A percentile compares a stretch with the other conserved stretches of the same genome.
Evolutionary conservation across 2,113 vertebrate species (phyloP).

Genomic region (Crypturellus undulatus): DNA sequence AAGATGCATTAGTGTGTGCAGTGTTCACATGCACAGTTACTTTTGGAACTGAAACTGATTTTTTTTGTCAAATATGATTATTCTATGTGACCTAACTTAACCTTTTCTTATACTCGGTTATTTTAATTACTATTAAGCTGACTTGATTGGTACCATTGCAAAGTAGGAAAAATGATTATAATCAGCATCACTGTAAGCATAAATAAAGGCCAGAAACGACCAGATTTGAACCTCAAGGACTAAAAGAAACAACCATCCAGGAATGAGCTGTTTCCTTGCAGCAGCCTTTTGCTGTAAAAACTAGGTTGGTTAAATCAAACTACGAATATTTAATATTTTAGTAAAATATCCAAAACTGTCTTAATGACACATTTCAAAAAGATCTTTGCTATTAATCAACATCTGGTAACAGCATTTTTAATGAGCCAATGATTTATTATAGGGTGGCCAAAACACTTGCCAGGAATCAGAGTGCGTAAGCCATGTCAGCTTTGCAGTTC

Average conservation of each 20-base stretch:
- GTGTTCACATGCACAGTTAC: not conserved
- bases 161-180: not conserved
- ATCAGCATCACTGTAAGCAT: not conserved
- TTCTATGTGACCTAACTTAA: not conserved
- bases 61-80: not conserved
- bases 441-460: not conserved
- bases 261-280: not conserved
- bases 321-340: not conserved
- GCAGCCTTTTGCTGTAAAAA: not conserved
- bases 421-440: not conserved
- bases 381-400: not conserved
- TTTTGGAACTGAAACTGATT: not conserved
- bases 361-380: not conserved
- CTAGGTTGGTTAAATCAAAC: not conserved
- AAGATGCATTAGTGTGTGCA: not conserved
- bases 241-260: not conserved
- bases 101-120: not conserved
- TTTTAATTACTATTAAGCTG: not conserved
- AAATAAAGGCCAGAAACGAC: not conserved
- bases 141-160: not conserved
- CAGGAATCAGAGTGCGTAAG: accelerated
- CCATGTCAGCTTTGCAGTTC: not conserved
- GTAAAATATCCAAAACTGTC: not conserved
- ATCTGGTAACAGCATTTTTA: not conserved
- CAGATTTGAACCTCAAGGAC: not conserved